Conservation (phyloP, 1,140 invertebrate genomes). For the Diachasmimorpha longicaudata region DNA sequence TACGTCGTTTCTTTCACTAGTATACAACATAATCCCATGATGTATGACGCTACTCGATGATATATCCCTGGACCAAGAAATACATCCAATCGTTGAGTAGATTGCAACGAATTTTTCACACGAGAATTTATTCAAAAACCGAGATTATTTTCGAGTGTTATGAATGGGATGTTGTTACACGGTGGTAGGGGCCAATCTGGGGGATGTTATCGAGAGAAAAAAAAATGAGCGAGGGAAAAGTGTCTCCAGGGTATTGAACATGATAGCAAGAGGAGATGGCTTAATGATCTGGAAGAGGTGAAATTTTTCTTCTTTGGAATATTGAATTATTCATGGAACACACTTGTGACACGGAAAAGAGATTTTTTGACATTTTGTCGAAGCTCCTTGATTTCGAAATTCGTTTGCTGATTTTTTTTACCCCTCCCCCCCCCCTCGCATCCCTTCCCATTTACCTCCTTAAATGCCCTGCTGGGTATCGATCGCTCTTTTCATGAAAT, state of each 20-base stretch:
- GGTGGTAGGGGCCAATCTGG: background rate
- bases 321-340: background rate
- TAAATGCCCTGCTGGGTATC: background rate
- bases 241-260: background rate
- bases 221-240: background rate
- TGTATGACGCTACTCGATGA: background rate
- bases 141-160: background rate
- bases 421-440: background rate
- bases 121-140: background rate
- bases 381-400: too few relatives aligned
- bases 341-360: too few relatives aligned
- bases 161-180: background rate
- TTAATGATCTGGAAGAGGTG: background rate
- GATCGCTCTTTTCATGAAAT: background rate
- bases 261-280: background rate
- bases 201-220: background rate
- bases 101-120: constrained; percentile 13
- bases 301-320: background rate
- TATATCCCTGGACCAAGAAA: constrained; percentile 8
- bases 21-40: constrained; percentile 9
- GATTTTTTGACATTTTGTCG: too few relatives aligned
- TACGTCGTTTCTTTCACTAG: background rate
- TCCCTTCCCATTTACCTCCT: background rate
- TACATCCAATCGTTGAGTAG: constrained; percentile 21
- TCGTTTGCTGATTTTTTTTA: too few relatives aligned